A percentile compares a stretch with the other conserved stretches of the same genome.
These are phyloP conservation scores for Aphaenogaster floridana DNA, from an alignment of 1,140 invertebrate species.

Conservation along the genomic window DNA sequence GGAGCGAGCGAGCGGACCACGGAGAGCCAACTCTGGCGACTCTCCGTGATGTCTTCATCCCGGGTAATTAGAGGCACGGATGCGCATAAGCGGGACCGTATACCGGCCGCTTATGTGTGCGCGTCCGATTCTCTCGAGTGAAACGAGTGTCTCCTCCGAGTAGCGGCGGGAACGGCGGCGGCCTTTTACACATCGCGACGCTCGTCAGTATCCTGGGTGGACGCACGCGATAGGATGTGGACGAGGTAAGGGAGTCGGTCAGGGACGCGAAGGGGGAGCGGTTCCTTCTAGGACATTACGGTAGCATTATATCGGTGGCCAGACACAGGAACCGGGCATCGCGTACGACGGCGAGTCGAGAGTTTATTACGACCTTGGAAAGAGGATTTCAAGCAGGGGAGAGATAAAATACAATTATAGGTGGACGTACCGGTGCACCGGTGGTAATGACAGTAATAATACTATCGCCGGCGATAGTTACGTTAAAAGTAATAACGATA, in stretches of 20 bases:
- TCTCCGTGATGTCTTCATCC: slow-evolving; percentile 74
- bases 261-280: not conserved
- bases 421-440: slow-evolving; percentile 21
- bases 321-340: slow-evolving; percentile 21
- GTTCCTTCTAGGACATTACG: slow-evolving; percentile 14
- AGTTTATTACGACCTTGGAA: slow-evolving; percentile 52
- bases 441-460: slow-evolving; percentile 53
- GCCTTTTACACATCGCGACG: slow-evolving; percentile 46
- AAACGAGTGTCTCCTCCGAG: slow-evolving; percentile 66
- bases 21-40: slow-evolving; percentile 36
- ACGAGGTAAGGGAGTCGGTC: slow-evolving; percentile 19
- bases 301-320: slow-evolving; percentile 14
- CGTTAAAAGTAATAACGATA: slow-evolving; percentile 55
- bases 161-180: not conserved
- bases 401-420: slow-evolving; percentile 60
- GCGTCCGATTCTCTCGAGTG: slow-evolving; percentile 66
- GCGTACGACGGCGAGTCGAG: slow-evolving; percentile 5
- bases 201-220: slow-evolving; percentile 3
- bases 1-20: slow-evolving; percentile 3
- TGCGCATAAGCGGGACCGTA: slow-evolving; percentile 71
- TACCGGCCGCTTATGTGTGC: slow-evolving; percentile 24
- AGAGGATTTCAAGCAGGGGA: slow-evolving; percentile 36
- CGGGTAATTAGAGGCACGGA: slow-evolving; percentile 77
- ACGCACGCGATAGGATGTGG: slow-evolving; percentile 17
- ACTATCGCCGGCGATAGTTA: slow-evolving; percentile 43